These are phyloP conservation scores for Spodoptera frugiperda DNA, from an alignment of 1,140 invertebrate species.

Conservation along the genomic window DNA sequence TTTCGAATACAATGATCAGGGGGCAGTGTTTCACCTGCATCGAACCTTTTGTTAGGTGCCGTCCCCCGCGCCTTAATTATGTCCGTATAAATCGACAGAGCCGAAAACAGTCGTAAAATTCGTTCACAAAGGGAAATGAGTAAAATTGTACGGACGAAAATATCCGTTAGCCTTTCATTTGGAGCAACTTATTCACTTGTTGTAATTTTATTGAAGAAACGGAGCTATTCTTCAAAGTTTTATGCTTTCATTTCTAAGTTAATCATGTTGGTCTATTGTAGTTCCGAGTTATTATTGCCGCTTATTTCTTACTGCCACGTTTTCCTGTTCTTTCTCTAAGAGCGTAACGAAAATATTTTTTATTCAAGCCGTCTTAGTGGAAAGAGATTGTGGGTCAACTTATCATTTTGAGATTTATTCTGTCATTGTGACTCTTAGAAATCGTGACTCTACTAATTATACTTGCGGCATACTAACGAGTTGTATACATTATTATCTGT, in stretches of 20 bases:
- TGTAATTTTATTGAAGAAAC: constrained; percentile 37
- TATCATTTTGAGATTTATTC: too few relatives aligned
- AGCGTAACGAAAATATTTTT: too few relatives aligned
- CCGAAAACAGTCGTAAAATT: constrained; percentile 39
- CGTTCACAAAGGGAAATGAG: constrained; percentile 43
- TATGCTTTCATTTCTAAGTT: constrained; percentile 34
- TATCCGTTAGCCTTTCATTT: constrained; percentile 38
- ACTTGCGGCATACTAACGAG: too few relatives aligned
- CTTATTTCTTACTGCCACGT: not conserved
- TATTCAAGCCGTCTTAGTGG: too few relatives aligned
- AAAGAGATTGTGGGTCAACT: too few relatives aligned
- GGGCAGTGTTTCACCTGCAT: constrained; percentile 36
- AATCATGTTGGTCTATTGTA: constrained; percentile 19
- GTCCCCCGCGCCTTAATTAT: constrained; percentile 34
- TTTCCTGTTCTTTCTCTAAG: not conserved
- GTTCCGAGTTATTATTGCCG: not conserved
- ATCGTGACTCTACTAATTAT: too few relatives aligned
- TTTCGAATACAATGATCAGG: constrained; percentile 34
- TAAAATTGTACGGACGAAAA: constrained; percentile 42
- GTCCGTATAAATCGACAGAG: constrained; percentile 43
- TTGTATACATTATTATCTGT: too few relatives aligned
- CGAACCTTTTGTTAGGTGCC: constrained; percentile 31
- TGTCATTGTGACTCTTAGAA: too few relatives aligned
- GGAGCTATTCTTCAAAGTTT: constrained; percentile 31
- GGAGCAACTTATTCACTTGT: constrained; percentile 42